Conservation (phyloP, 2,797 vertebrate species). For the Miichthys miiuy region DNA sequence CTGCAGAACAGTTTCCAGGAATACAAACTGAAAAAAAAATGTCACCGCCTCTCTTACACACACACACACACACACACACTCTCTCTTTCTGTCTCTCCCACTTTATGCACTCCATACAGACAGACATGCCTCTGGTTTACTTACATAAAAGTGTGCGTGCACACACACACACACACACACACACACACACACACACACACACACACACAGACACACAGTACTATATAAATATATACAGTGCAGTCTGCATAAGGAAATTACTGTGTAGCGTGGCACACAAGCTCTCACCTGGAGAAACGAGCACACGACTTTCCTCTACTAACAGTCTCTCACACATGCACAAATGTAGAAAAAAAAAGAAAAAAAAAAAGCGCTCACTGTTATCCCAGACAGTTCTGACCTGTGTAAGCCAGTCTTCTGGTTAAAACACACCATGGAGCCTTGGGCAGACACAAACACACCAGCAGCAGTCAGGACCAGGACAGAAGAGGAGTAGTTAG, state of each 20-base stretch:
- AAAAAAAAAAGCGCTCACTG: slow-evolving; percentile 56
- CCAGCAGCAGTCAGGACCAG: slow-evolving; percentile 57
- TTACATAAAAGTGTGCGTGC: slow-evolving; percentile 69
- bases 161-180: slow-evolving; percentile 45
- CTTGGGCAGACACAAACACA: slow-evolving; percentile 61
- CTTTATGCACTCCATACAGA: slow-evolving; percentile 73
- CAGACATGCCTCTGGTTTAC: slow-evolving; percentile 69
- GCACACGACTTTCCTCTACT: slow-evolving; percentile 59
- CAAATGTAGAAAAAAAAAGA: slow-evolving; percentile 46
- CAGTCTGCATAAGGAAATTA: slow-evolving; percentile 67
- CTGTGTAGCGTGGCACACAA: slow-evolving; percentile 72
- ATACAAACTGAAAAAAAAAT: slow-evolving; percentile 83
- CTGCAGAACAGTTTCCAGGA: slow-evolving; percentile 86
- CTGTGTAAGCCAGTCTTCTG: slow-evolving; percentile 75
- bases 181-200: slow-evolving; percentile 30
- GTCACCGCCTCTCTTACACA: slow-evolving; percentile 71
- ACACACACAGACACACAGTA: slow-evolving; percentile 9
- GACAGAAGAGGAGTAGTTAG: slow-evolving; percentile 68
- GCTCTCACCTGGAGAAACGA: slow-evolving; percentile 75
- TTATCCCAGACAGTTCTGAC: slow-evolving; percentile 76
- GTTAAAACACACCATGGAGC: slow-evolving; percentile 68
- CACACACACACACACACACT: slow-evolving; percentile 29
- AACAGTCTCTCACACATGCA: slow-evolving; percentile 57
- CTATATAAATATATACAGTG: slow-evolving; percentile 16
- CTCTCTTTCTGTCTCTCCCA: slow-evolving; percentile 53